These are phyloP conservation scores for Stigmatopora nigra DNA, from an alignment of 2,113 vertebrate genomes.

Conservation along the genomic window DNA sequence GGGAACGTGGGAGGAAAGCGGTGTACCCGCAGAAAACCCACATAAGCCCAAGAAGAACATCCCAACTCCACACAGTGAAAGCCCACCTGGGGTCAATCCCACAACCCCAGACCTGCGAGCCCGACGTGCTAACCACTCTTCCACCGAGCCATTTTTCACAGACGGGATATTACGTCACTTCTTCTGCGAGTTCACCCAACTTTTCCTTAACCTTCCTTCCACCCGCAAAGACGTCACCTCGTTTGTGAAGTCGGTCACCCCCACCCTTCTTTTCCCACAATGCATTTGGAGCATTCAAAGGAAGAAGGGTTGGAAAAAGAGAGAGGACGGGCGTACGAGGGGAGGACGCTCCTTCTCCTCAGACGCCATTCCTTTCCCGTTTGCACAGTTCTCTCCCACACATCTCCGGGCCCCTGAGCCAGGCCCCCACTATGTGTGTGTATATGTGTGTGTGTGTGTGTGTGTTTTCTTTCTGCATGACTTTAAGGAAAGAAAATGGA, in stretches of 20 bases:
- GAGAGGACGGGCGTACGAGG: conserved; percentile 11
- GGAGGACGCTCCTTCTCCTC: conserved; percentile 32
- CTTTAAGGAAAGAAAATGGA: conserved; percentile 65
- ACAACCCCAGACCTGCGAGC: no score
- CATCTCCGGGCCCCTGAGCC: conserved; percentile 64
- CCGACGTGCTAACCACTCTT: no score
- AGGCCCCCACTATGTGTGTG: not conserved
- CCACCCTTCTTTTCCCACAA: conserved; percentile 39
- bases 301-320: conserved; percentile 27
- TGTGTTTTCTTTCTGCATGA: conserved; percentile 74
- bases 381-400: conserved; percentile 79
- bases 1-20: no score
- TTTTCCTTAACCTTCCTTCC: not conserved
- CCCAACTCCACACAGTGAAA: no score
- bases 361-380: conserved; percentile 70
- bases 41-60: no score
- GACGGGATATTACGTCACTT: no score
- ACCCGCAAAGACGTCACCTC: not conserved
- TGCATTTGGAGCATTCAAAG: conserved; percentile 35
- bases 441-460: not conserved
- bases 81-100: no score
- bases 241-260: conserved; percentile 25
- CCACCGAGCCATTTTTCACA: no score
- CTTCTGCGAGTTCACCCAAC: not conserved
- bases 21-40: no score